Conservation (phyloP, 2,888 invertebrate species). For the Philonicus albiceps region DNA sequence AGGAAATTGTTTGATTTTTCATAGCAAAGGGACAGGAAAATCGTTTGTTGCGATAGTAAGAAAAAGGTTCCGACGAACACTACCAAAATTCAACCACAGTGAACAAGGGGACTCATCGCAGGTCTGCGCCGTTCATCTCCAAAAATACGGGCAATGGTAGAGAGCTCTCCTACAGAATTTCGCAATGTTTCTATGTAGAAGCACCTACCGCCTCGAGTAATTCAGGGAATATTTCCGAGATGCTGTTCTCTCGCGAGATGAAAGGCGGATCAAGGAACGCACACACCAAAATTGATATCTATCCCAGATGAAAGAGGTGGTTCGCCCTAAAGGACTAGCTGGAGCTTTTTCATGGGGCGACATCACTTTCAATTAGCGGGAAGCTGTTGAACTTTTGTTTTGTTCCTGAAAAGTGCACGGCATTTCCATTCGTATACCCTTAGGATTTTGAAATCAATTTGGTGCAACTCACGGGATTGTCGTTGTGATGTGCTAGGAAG, state of each 20-base stretch:
- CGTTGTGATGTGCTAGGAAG: neutral
- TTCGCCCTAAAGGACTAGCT: neutral
- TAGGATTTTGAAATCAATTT: neutral
- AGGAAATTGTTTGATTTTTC: slow-evolving; percentile 20
- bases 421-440: neutral
- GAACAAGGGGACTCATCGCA: neutral
- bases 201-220: slow-evolving; percentile 1
- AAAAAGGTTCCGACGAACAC: slow-evolving; percentile 33
- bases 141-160: neutral
- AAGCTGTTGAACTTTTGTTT: slow-evolving; percentile 40
- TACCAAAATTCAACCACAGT: neutral
- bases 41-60: slow-evolving; percentile 32
- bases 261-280: neutral
- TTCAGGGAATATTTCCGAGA: slow-evolving; percentile 10
- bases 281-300: neutral
- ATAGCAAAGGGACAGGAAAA: slow-evolving; percentile 41
- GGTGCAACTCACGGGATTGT: neutral
- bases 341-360: slow-evolving; percentile 33
- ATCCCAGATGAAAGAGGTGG: neutral
- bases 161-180: slow-evolving; percentile 10
- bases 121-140: neutral
- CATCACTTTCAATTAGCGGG: slow-evolving; percentile 38
- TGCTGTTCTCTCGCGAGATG: slow-evolving; percentile 18
- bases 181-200: neutral
- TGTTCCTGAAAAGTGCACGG: slow-evolving; percentile 5